These are phyloP conservation scores for Watersipora subatra DNA, from an alignment of 1,140 invertebrate genomes.

Conservation along the genomic window DNA sequence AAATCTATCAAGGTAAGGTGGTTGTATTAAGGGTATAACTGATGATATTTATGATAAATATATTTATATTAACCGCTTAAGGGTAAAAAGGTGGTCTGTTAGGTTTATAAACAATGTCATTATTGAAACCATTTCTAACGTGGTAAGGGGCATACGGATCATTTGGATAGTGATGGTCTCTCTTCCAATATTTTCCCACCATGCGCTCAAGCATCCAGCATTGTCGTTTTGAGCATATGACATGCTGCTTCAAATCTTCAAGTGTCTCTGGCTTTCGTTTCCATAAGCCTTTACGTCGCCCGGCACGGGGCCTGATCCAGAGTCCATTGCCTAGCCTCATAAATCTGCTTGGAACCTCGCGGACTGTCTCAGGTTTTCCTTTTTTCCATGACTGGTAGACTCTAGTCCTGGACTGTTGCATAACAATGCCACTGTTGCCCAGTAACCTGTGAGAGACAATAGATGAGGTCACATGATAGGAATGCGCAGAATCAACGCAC, in stretches of 20 bases:
- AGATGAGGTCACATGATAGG: too few relatives aligned
- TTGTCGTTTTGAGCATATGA: not conserved
- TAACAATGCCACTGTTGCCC: too few relatives aligned
- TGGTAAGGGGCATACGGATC: slow-evolving; percentile 4
- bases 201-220: not conserved
- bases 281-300: not conserved
- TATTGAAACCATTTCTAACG: not conserved
- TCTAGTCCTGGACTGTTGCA: not conserved
- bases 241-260: not conserved
- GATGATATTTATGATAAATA: too few relatives aligned
- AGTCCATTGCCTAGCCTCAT: not conserved
- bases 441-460: too few relatives aligned
- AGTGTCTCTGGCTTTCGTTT: not conserved
- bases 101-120: not conserved
- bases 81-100: not conserved
- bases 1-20: too few relatives aligned
- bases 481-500: too few relatives aligned
- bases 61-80: too few relatives aligned
- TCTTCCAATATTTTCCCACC: not conserved
- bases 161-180: not conserved
- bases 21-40: too few relatives aligned
- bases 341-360: not conserved
- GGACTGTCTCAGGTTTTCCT: not conserved
- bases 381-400: not conserved
- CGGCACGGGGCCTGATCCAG: not conserved